phyloP scores from a whole-genome alignment of 1,140 invertebrate species.

The Euglossa dilemma region DNA sequence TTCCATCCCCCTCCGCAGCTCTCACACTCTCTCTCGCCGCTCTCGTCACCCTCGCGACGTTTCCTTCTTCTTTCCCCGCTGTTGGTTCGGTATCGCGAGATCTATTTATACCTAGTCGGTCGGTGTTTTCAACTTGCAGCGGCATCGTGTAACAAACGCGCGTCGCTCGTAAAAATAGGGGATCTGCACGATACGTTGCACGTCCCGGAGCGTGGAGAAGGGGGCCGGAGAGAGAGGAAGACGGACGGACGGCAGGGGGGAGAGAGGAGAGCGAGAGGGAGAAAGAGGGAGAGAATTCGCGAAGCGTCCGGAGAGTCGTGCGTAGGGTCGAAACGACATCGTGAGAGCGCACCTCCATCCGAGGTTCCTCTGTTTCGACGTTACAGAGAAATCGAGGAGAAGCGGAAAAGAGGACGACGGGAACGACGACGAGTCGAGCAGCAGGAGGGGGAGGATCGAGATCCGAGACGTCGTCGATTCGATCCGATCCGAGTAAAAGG shows the following conservation, averaged over 20 bases:
- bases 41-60: slow-evolving; percentile 35
- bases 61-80: slow-evolving; percentile 20
- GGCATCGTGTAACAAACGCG: slow-evolving; percentile 64
- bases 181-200: slow-evolving; percentile 46
- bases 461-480: background rate
- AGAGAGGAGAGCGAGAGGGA: background rate
- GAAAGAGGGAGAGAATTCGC: slow-evolving; percentile 25
- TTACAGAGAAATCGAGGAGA: background rate
- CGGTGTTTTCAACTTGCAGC: slow-evolving; percentile 69
- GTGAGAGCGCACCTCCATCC: slow-evolving; percentile 18
- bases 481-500: background rate
- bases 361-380: slow-evolving; percentile 7
- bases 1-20: background rate
- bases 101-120: slow-evolving; percentile 68
- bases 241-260: background rate
- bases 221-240: background rate
- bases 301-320: slow-evolving; percentile 33
- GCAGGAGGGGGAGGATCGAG: background rate
- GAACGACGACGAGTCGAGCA: background rate
- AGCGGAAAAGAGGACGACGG: background rate
- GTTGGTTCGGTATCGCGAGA: slow-evolving; percentile 47
- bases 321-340: slow-evolving; percentile 38
- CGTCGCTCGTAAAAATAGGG: slow-evolving; percentile 68
- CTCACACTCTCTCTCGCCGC: background rate
- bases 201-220: background rate